Base-by-base conservation (phyloP, 2,113 vertebrate species). In the Tor tambroides region DNA sequence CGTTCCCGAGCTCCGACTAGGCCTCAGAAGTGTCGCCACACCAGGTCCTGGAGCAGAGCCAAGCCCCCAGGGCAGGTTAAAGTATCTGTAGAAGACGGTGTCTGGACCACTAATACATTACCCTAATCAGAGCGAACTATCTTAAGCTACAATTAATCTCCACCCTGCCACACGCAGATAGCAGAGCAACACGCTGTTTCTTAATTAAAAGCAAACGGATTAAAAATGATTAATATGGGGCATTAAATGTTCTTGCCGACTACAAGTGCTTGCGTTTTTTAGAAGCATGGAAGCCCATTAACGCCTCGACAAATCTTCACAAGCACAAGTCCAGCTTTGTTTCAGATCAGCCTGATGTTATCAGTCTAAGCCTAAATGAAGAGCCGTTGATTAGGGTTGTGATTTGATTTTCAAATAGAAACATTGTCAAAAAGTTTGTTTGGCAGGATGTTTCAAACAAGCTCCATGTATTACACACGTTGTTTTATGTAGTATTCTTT, bases 151-250 rank as follows among this genome's bases (percentile, higher is more conserved):
- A 98, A 98, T 99, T 99, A 99, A 99, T 99, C 98, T 99, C 97
- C 96, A 97, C 96, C 96, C 98, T 99, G 98, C 97, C 97, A 99
- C 97, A 95, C 96, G 96, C 97, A 98, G 98, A 99, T 99, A 99
- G 98, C 96, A 96, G 97, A 97, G 97, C 97, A 98, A 98, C 98
- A 97, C 98, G 98, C 98, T 99, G 97, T 98, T 99, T 97, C 98
- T 98, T 99, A 99, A 99, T 99, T 99, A 99, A 99, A 99, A 99
- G 97, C 97, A 99, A 98, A 98, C 95, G 98, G 98, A 99, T 99
- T 99, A 99, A 99, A 99, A 99, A 99, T 99, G 98, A 99, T 99
- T 99, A 99, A 99, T 99, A 99, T 41, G 98, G 96, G 96, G 97
- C 98, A 99, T 99, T 99, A 99, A 98, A 99, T 98, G 99, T 98